Percentiles rank a stretch among this genome's conserved stretches.
phyloP scores from a whole-genome alignment of 2,113 vertebrate species.

The Saccopteryx leptura region DNA sequence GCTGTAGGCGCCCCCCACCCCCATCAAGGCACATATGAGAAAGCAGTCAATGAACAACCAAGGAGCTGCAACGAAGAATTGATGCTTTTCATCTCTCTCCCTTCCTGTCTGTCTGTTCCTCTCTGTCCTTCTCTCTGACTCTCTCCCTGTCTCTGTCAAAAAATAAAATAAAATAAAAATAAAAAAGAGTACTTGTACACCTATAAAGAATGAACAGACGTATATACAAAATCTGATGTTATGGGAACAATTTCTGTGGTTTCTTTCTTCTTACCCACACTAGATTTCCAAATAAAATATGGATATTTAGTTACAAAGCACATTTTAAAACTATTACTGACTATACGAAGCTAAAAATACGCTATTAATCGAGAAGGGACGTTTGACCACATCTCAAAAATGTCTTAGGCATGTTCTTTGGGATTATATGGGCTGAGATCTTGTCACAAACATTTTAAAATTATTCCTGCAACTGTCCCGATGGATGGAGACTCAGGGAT shows the following conservation, averaged over 20 bases:
- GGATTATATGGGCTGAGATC: conserved; percentile 1
- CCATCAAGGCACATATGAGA: too few species aligned
- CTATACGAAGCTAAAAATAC: conserved; percentile 40
- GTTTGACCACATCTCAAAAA: conserved; percentile 54
- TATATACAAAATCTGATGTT: too few species aligned
- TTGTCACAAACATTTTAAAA: conserved; percentile 68
- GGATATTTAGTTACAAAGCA: conserved; percentile 15
- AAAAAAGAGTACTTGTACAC: conserved; percentile 28
- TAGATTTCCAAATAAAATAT: conserved; percentile 62
- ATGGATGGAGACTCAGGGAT: conserved; percentile 22
- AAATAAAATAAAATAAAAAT: too few species aligned
- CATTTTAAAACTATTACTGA: conserved; percentile 63
- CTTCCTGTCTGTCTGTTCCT: too few species aligned
- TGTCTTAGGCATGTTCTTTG: conserved; percentile 49
- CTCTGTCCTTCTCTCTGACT: too few species aligned
- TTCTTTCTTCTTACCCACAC: conserved; percentile 18
- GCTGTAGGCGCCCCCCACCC: too few species aligned
- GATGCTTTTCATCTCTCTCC: too few species aligned
- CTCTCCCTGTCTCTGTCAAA: too few species aligned
- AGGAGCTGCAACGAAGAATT: too few species aligned
- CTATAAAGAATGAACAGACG: not conserved
- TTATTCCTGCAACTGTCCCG: conserved; percentile 67
- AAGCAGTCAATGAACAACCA: too few species aligned
- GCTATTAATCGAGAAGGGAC: conserved; percentile 18
- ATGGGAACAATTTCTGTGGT: not conserved